Conservation (phyloP, 2,113 vertebrate species). For the Solea solea region DNA sequence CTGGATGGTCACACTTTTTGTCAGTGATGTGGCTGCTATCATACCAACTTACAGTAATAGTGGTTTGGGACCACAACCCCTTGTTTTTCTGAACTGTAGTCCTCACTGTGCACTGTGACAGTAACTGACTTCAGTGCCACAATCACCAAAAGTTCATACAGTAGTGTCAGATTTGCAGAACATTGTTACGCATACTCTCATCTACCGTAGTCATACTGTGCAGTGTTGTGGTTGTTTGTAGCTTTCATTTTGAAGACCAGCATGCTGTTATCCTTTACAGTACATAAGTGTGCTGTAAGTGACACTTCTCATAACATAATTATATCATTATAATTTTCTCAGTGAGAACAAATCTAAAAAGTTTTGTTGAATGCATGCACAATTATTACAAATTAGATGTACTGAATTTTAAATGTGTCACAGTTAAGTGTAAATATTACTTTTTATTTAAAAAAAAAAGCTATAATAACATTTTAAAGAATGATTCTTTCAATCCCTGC, state of each 20-base stretch:
- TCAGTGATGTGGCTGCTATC: conserved; percentile 21
- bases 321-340: no score
- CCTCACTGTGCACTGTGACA: conserved; percentile 31
- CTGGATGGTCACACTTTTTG: conserved; percentile 19
- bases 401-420: no score
- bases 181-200: conserved; percentile 27
- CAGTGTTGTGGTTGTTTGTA: conserved; percentile 64
- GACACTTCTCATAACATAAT: no score
- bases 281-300: conserved; percentile 12
- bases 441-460: background rate
- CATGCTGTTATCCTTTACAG: conserved; percentile 28
- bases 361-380: no score
- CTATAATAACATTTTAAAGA: background rate
- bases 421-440: no score
- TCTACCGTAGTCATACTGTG: conserved; percentile 49
- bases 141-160: background rate
- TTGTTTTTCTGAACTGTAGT: conserved; percentile 18
- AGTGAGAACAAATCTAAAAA: no score
- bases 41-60: conserved; percentile 14
- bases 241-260: conserved; percentile 46
- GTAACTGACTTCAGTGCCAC: conserved; percentile 53
- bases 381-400: no score
- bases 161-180: conserved; percentile 8
- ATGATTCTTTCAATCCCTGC: conserved; percentile 1
- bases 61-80: conserved; percentile 51